Conservation (phyloP, 1,140 invertebrate species). For the Spodoptera frugiperda region DNA sequence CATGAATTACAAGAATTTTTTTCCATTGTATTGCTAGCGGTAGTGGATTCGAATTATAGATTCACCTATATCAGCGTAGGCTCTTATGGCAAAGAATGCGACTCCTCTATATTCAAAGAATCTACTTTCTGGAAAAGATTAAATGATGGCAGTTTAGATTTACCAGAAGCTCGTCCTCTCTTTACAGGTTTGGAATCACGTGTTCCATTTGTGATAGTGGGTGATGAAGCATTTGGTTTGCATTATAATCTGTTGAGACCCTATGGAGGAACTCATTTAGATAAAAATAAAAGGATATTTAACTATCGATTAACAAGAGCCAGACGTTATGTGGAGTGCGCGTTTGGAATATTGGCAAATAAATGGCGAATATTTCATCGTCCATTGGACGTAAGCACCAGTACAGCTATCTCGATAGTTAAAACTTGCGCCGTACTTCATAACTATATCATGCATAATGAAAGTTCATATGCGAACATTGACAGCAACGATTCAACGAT, state of each 20-base stretch:
- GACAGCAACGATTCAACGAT: no score
- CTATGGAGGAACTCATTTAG: constrained; percentile 63
- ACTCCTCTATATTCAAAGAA: no score
- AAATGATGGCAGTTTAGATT: background rate
- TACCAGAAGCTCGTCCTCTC: background rate
- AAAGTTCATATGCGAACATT: no score
- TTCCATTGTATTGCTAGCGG: constrained; percentile 25
- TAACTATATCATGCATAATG: no score
- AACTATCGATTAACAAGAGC: constrained; percentile 56
- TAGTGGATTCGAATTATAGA: constrained; percentile 19
- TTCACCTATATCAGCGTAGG: constrained; percentile 34
- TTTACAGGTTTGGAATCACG: constrained; percentile 43
- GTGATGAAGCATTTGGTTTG: constrained; percentile 62
- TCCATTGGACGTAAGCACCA: constrained; percentile 64
- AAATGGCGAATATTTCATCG: constrained; percentile 76
- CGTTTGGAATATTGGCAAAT: constrained; percentile 66
- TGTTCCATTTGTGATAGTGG: constrained; percentile 58
- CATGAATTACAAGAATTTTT: constrained; percentile 39
- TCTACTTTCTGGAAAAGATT: no score
- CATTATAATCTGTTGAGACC: constrained; percentile 61
- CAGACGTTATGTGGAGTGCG: constrained; percentile 55
- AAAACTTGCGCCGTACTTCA: background rate
- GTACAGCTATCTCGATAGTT: constrained; percentile 12
- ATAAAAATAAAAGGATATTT: constrained; percentile 69
- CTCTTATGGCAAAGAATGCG: constrained; percentile 1